A percentile compares a stretch with the other conserved stretches of the same genome.
These are phyloP conservation scores for Zosterops hypoxanthus DNA, from an alignment of 2,113 vertebrate genomes.

Conservation along the genomic window DNA sequence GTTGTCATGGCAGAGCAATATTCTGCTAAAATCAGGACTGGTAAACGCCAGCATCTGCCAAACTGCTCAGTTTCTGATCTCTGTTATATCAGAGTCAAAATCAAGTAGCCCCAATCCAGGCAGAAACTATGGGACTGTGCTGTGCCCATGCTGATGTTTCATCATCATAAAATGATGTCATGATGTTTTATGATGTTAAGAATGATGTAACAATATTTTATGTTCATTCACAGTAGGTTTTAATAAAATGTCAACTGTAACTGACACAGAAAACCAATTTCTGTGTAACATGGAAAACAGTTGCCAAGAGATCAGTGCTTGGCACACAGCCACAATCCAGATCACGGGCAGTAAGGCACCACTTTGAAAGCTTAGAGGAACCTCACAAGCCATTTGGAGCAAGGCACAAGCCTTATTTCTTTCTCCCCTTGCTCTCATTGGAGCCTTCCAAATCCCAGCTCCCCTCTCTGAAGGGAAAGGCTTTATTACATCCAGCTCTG, in stretches of 20 bases:
- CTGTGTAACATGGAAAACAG: background rate
- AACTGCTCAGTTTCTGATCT: background rate
- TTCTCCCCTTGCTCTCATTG: background rate
- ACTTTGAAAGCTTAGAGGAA: background rate
- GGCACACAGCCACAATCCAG: background rate
- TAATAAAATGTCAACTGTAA: background rate
- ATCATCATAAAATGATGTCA: background rate
- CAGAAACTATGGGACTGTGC: background rate
- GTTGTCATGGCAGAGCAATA: background rate
- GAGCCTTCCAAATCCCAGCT: background rate
- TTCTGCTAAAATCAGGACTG: background rate
- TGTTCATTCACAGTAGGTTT: background rate
- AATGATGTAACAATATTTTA: background rate
- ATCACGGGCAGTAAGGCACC: background rate
- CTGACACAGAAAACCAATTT: background rate
- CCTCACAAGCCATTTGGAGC: background rate
- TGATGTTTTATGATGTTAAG: background rate
- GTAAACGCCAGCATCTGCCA: background rate
- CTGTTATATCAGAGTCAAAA: background rate
- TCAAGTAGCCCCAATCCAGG: background rate
- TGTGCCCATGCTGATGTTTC: background rate
- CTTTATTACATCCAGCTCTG: background rate
- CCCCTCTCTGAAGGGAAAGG: background rate
- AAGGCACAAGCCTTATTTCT: background rate
- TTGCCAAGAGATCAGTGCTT: background rate